Base-by-base conservation (phyloP, 2,797 vertebrate genomes). In the Diplodus sargus region DNA sequence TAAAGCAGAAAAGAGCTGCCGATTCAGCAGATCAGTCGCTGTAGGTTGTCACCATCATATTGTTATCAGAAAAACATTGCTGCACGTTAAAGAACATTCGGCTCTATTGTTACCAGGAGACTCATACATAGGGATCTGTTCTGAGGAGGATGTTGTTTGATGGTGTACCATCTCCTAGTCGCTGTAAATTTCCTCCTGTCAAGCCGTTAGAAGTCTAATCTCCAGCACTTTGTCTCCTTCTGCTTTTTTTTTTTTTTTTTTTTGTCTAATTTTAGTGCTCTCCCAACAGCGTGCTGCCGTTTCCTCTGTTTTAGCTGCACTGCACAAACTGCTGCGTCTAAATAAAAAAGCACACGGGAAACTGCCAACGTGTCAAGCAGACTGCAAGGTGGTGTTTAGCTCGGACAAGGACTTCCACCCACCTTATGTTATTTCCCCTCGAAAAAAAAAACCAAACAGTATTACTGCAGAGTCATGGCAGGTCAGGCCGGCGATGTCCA, bases 351-450 rank as follows among this genome's bases (percentile, higher is more conserved):
- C 61, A 13, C 68, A 18, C 61, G 66, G 76, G 62, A 87, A 84
- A 83, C 78, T 65, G 75, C 82, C 83, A 84, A 63, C 52, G 28
- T 86, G 79, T 90, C 80, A 84, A 76, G 71, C 70, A 71, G 74
- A 84, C 72, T 83, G 81, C 78, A 77, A 81, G 74, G 85, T 81
- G 81, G 83, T 84, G 85, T 81, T 92, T 88, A 84, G 84, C 82
- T 49, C 25, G 85, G 84, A 88, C 87, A 76, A 83, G 83, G 81
- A 74, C 85, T 90, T 84, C 81, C 85, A 69, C 80, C 84, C 89
- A 86, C 87, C 78, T 76, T 48, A 12, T 86, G 86, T 77, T 82
- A 42, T 81, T 86, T 89, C 76, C 86, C 5, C 18, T 53, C 59
- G 74, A 34, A 79, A 84, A 79, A 84, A 76, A 28, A 28, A 28